These are phyloP conservation scores for Hippopotamyrus pictus DNA, from an alignment of 2,797 vertebrate genomes.

Conservation along the genomic window DNA sequence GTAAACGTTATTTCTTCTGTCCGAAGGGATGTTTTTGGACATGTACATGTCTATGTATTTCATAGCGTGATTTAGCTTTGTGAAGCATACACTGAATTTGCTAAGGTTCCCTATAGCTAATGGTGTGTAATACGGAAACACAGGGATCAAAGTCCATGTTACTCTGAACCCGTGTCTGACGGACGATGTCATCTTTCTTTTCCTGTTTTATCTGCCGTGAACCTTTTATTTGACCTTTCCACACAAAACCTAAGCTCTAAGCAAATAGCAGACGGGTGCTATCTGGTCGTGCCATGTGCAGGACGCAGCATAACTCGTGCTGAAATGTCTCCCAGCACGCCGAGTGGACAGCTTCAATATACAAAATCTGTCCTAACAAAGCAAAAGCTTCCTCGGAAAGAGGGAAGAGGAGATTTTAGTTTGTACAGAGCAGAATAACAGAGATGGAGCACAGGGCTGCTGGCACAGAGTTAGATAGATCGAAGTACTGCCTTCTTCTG, in stretches of 20 bases:
- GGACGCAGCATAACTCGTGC: not conserved
- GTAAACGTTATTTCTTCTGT: not conserved
- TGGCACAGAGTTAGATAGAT: not conserved
- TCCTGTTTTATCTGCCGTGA: not conserved
- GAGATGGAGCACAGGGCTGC: not conserved
- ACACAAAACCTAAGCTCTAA: not conserved
- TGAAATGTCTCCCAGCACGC: not conserved
- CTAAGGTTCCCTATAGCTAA: not conserved
- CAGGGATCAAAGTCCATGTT: no score
- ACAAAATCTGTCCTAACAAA: not conserved
- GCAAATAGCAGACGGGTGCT: not conserved
- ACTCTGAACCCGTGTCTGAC: not conserved
- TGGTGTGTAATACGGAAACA: not conserved
- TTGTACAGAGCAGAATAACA: not conserved
- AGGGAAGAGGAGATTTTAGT: not conserved
- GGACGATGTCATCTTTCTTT: not conserved
- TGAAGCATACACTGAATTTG: not conserved
- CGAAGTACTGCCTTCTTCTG: constrained; percentile 8
- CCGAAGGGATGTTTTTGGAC: not conserved
- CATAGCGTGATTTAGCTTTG: not conserved
- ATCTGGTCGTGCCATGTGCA: not conserved
- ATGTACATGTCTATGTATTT: not conserved
- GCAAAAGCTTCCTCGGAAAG: not conserved
- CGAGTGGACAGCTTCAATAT: not conserved
- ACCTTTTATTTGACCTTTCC: not conserved